These are phyloP conservation scores for Hydractinia symbiolongicarpus DNA, from an alignment of 30 jellyfish, hydroid and myxozoan species.

Conservation along the genomic window DNA sequence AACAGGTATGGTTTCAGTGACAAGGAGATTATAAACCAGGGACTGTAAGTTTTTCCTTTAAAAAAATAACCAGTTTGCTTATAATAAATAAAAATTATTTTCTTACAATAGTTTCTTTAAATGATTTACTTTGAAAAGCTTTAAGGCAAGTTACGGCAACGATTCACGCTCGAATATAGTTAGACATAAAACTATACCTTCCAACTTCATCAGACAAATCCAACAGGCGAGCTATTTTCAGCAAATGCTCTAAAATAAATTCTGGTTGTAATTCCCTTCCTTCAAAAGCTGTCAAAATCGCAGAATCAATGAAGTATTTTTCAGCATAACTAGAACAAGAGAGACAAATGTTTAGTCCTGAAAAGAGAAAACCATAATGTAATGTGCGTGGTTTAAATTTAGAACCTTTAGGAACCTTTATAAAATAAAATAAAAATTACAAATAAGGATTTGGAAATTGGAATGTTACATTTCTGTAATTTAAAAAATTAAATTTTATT, in stretches of 20 bases:
- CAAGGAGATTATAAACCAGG: constrained; percentile 46
- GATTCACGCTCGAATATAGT: too few species aligned
- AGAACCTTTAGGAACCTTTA: background rate
- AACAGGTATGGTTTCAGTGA: constrained; percentile 51
- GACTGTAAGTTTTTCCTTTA: constrained; percentile 52
- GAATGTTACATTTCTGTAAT: background rate
- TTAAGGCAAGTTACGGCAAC: background rate
- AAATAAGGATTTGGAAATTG: background rate
- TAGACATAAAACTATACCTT: constrained; percentile 34
- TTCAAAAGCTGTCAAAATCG: constrained; percentile 46
- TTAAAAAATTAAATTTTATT: background rate
- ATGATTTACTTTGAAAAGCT: background rate
- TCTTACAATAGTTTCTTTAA: background rate
- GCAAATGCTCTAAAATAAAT: constrained; percentile 63
- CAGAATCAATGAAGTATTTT: constrained; percentile 45
- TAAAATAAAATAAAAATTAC: background rate
- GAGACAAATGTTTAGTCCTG: background rate
- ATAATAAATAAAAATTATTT: background rate
- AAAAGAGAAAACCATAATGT: background rate
- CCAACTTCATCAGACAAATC: constrained; percentile 95
- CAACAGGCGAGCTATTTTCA: constrained; percentile 59
- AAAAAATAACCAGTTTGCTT: background rate
- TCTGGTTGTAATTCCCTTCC: constrained; percentile 72
- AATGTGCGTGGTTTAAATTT: background rate
- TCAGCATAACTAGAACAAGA: constrained; percentile 47